A percentile compares a stretch with the other conserved stretches of the same genome.
These are phyloP conservation scores for Acronicta aceris DNA, from an alignment of 2,888 invertebrate species.

Conservation along the genomic window DNA sequence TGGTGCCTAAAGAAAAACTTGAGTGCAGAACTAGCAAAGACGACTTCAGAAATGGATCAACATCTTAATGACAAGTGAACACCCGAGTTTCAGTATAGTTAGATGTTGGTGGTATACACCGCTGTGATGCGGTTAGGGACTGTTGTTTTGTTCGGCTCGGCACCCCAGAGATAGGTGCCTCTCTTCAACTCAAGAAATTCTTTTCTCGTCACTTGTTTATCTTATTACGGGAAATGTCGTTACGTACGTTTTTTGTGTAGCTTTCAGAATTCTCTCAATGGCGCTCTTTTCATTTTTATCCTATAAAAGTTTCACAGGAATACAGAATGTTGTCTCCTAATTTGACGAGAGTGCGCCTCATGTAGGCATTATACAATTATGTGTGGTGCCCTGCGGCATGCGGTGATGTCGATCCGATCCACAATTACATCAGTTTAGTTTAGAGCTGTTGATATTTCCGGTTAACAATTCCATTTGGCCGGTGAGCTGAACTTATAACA, in stretches of 20 bases:
- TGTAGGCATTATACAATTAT: slow-evolving; percentile 20
- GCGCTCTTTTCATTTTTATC: slow-evolving; percentile 29
- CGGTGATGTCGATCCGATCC: slow-evolving; percentile 12
- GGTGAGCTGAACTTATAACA: slow-evolving; percentile 8
- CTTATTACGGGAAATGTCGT: slow-evolving; percentile 39
- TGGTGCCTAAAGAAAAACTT: slow-evolving; percentile 45
- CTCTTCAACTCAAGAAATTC: slow-evolving; percentile 16
- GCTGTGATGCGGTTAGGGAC: neutral
- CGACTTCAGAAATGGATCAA: slow-evolving; percentile 40
- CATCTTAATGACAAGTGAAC: slow-evolving; percentile 46
- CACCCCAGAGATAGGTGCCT: slow-evolving; percentile 14
- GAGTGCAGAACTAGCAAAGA: slow-evolving; percentile 34
- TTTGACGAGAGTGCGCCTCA: slow-evolving; percentile 39
- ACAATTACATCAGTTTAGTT: slow-evolving; percentile 8
- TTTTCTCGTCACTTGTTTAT: slow-evolving; percentile 38
- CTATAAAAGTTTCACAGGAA: slow-evolving; percentile 38
- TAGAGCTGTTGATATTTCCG: slow-evolving; percentile 11
- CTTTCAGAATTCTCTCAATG: slow-evolving; percentile 32
- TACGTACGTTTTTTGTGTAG: slow-evolving; percentile 34
- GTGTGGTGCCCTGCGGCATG: slow-evolving; percentile 14
- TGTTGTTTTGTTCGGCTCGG: slow-evolving; percentile 7
- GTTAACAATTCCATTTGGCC: slow-evolving; percentile 11
- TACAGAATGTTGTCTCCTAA: slow-evolving; percentile 40
- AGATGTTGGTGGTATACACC: neutral
- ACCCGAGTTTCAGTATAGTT: slow-evolving; percentile 13